Percentiles rank a stretch among this genome's conserved stretches.
Evolutionary conservation across 2,888 invertebrate species (phyloP).

Genomic region (Tanaodytes sp.): DNA sequence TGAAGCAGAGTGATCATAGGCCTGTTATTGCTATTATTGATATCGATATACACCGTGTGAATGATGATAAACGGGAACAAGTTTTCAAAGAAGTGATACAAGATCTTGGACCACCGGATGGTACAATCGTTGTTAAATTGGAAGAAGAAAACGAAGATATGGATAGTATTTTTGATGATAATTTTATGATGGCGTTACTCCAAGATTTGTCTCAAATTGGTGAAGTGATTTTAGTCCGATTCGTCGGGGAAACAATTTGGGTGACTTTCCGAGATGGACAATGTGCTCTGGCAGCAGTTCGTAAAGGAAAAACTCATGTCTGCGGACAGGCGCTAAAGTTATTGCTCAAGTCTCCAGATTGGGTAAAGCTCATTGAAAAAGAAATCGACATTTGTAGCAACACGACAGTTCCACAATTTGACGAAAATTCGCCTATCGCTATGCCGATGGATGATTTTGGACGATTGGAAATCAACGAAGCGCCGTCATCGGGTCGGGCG

Average conservation of each 20-base stretch:
- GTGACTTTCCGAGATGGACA: slow-evolving; percentile 88
- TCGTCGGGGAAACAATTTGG: slow-evolving; percentile 91
- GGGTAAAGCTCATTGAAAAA: slow-evolving; percentile 86
- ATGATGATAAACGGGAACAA: slow-evolving; percentile 82
- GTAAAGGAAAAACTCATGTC: slow-evolving; percentile 76
- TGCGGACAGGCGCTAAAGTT: slow-evolving; percentile 81
- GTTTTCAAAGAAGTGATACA: slow-evolving; percentile 89
- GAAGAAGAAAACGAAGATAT: slow-evolving; percentile 75
- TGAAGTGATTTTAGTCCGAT: slow-evolving; percentile 91
- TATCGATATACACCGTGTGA: slow-evolving; percentile 87
- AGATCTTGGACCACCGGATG: slow-evolving; percentile 94
- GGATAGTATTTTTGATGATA: slow-evolving; percentile 83
- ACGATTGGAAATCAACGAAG: slow-evolving; percentile 74
- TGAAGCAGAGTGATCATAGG: slow-evolving; percentile 97
- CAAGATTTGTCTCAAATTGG: slow-evolving; percentile 89
- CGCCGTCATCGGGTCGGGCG: slow-evolving; percentile 77
- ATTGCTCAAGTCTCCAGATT: slow-evolving; percentile 86
- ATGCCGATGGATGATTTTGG: slow-evolving; percentile 72
- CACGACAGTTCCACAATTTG: slow-evolving; percentile 86
- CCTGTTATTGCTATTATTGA: slow-evolving; percentile 95
- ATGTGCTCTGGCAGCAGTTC: slow-evolving; percentile 77
- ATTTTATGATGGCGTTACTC: slow-evolving; percentile 84
- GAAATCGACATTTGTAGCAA: slow-evolving; percentile 89
- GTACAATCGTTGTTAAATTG: slow-evolving; percentile 86
- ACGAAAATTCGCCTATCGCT: slow-evolving; percentile 60